Evolutionary conservation across 2,888 invertebrate species (phyloP).

Genomic region (Biston stratarius): DNA sequence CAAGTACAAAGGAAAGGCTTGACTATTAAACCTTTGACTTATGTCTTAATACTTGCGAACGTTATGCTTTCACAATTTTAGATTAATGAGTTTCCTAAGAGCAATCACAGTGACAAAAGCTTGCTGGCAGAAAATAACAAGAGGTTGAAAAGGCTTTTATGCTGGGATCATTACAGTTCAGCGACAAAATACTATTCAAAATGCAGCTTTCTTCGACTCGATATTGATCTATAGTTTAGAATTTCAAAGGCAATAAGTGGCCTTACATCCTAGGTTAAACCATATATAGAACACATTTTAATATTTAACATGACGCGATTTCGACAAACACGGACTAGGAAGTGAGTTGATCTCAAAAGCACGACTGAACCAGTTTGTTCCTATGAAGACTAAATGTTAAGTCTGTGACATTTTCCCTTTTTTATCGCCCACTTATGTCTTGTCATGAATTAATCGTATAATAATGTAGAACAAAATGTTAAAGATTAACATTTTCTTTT

Average conservation of each 20-base stretch:
- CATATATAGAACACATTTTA: slow-evolving; percentile 20
- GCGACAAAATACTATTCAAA: slow-evolving; percentile 6
- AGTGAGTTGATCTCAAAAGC: slow-evolving; percentile 48
- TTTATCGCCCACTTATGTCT: slow-evolving; percentile 22
- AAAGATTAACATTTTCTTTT: slow-evolving; percentile 7
- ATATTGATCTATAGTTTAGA: neutral
- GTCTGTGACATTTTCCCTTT: slow-evolving; percentile 53
- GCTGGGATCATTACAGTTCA: neutral
- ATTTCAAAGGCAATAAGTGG: slow-evolving; percentile 10
- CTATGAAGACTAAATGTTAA: slow-evolving; percentile 53
- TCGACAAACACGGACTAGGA: slow-evolving; percentile 52
- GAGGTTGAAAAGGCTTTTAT: slow-evolving; percentile 13
- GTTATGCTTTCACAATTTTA: slow-evolving; percentile 34
- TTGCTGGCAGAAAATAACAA: slow-evolving; percentile 17
- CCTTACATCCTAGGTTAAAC: slow-evolving; percentile 8
- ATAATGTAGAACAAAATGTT: slow-evolving; percentile 25
- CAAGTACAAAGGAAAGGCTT: slow-evolving; percentile 53
- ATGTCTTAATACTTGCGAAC: slow-evolving; percentile 23
- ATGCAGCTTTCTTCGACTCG: slow-evolving; percentile 6
- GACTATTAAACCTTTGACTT: slow-evolving; percentile 52
- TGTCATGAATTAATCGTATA: neutral
- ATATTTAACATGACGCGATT: slow-evolving; percentile 27
- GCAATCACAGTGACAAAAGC: slow-evolving; percentile 14
- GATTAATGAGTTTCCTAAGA: slow-evolving; percentile 28
- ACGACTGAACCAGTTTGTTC: slow-evolving; percentile 53